A percentile compares a stretch with the other conserved stretches of the same genome.
These are phyloP conservation scores for Busseola fusca DNA, from an alignment of 2,888 invertebrate species.

Conservation along the genomic window DNA sequence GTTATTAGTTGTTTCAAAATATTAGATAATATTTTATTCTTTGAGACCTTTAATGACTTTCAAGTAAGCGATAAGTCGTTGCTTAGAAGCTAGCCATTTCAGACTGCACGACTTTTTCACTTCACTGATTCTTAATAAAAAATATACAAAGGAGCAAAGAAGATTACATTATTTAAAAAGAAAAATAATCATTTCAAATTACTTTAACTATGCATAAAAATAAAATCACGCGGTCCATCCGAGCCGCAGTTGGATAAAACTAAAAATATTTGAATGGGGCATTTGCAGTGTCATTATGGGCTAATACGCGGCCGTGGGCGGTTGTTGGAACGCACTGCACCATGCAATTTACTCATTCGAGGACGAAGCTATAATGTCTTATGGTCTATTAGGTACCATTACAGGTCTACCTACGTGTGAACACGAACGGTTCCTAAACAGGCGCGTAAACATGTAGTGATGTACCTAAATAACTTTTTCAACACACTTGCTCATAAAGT, in stretches of 20 bases:
- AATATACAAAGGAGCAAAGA: background rate
- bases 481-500: too few relatives aligned
- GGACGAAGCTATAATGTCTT: conserved; percentile 69
- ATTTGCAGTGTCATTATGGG: conserved; percentile 70
- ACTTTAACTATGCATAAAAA: conserved; percentile 5
- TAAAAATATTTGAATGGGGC: conserved; percentile 67
- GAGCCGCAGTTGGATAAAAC: conserved; percentile 36
- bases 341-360: conserved; percentile 74
- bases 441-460: conserved; percentile 22
- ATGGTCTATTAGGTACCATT: conserved; percentile 67
- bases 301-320: conserved; percentile 67
- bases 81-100: background rate
- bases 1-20: background rate
- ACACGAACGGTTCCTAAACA: conserved; percentile 41
- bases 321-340: conserved; percentile 62
- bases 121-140: background rate
- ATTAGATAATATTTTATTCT: background rate
- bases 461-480: conserved; percentile 7
- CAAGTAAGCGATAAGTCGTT: background rate
- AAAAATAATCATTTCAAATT: background rate
- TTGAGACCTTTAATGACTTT: conserved; percentile 5
- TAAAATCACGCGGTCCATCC: conserved; percentile 20
- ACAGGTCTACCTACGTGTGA: conserved; percentile 45
- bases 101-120: background rate
- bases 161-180: background rate